phyloP scores from a whole-genome alignment of 2,113 vertebrate species.

The Pollimyrus isidori region DNA sequence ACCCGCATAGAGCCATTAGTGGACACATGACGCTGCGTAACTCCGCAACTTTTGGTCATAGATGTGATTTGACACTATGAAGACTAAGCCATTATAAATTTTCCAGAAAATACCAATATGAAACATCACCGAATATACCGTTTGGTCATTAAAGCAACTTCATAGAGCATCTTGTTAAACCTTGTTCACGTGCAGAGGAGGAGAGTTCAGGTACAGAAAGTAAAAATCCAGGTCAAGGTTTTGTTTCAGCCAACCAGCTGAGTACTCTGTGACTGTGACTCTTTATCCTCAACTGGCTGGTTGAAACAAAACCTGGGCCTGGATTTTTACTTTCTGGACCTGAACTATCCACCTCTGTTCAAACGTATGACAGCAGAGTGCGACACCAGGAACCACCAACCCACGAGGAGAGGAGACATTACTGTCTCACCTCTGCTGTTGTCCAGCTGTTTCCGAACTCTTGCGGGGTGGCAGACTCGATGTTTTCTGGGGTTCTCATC shows the following conservation, averaged over 20 bases:
- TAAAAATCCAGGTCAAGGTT: not conserved
- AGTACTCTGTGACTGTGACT: not conserved
- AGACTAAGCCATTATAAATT: not conserved
- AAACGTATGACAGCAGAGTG: not conserved
- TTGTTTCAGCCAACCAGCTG: not conserved
- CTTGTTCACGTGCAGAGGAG: not conserved
- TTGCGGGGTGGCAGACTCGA: conserved; percentile 80
- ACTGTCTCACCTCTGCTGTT: conserved; percentile 62
- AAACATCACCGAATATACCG: not conserved
- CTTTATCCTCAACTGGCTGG: not conserved
- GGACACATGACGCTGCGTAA: not conserved
- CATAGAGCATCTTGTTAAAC: not conserved
- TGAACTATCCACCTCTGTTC: not conserved
- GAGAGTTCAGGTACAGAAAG: not conserved
- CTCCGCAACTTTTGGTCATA: no score
- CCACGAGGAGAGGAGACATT: not conserved
- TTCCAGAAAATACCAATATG: not conserved
- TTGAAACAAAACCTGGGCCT: not conserved
- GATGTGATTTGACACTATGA: not conserved
- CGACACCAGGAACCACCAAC: not conserved
- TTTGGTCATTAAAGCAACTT: not conserved
- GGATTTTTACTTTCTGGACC: not conserved
- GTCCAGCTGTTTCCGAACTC: conserved; percentile 95
- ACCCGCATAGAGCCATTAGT: conserved; percentile 22
- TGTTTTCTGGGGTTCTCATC: conserved; percentile 86